Conservation (phyloP, 2,797 vertebrate species). For the Sandelia bainsii region DNA sequence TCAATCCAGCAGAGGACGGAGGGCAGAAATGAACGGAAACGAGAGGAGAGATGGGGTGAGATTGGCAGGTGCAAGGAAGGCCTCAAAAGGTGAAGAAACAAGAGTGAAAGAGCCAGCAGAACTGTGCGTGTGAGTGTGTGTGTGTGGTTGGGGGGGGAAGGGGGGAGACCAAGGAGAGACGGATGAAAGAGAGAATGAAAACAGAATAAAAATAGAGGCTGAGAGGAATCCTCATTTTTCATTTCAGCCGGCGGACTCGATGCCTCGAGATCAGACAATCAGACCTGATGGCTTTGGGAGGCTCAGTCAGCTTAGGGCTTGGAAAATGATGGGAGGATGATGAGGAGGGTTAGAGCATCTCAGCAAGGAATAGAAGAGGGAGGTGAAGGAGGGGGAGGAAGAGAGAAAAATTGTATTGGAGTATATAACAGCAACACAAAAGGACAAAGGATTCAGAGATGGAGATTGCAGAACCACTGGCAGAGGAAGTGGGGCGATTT, state of each 20-base stretch:
- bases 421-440: constrained; percentile 71
- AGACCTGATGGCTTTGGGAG: constrained; percentile 77
- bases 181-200: constrained; percentile 72
- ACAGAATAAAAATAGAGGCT: constrained; percentile 75
- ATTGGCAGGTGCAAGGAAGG: constrained; percentile 56
- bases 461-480: constrained; percentile 58
- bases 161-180: constrained; percentile 47
- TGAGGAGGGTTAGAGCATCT: constrained; percentile 70
- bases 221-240: constrained; percentile 79
- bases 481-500: constrained; percentile 57
- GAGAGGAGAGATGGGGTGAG: constrained; percentile 42
- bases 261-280: constrained; percentile 77
- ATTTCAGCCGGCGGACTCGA: constrained; percentile 69
- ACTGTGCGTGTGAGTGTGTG: constrained; percentile 14
- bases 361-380: constrained; percentile 49
- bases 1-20: constrained; percentile 46
- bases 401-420: constrained; percentile 55
- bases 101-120: constrained; percentile 38
- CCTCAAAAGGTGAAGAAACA: constrained; percentile 63
- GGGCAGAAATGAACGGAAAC: constrained; percentile 38
- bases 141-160: constrained; percentile 7
- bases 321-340: constrained; percentile 75
- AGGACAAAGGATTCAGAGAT: constrained; percentile 68
- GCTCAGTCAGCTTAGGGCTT: constrained; percentile 77
- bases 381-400: constrained; percentile 46